Evolutionary conservation across 2,797 vertebrate genomes (phyloP).

Genomic region (Adrianichthys oophorus): DNA sequence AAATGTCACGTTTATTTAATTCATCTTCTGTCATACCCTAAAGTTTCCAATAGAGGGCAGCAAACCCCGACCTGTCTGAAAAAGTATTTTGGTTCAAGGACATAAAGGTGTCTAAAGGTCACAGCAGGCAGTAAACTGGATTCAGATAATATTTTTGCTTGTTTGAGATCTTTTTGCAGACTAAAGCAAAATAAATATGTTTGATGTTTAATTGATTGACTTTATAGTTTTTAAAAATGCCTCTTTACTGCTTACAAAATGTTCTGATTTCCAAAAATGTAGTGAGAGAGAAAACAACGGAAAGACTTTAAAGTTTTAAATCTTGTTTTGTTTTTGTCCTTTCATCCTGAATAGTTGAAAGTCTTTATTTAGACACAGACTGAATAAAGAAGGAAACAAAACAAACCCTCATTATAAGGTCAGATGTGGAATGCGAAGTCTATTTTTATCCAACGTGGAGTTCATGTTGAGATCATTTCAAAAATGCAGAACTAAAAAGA

Average conservation of each 20-base stretch:
- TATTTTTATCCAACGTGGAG: slow-evolving; percentile 49
- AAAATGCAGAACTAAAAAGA: slow-evolving; percentile 33
- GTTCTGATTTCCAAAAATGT: not conserved
- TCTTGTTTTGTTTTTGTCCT: not conserved
- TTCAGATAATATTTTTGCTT: too few relatives aligned
- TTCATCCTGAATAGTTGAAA: slow-evolving; percentile 3
- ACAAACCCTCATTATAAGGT: slow-evolving; percentile 15
- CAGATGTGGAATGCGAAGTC: slow-evolving; percentile 41
- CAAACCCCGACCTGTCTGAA: slow-evolving; percentile 33
- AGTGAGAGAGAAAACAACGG: not conserved
- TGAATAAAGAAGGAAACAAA: slow-evolving; percentile 13
- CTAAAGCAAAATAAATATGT: too few relatives aligned
- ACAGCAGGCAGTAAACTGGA: too few relatives aligned
- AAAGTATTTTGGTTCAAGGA: slow-evolving; percentile 49
- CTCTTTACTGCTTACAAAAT: not conserved
- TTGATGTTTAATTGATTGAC: too few relatives aligned
- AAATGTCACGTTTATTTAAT: not conserved
- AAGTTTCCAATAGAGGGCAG: slow-evolving; percentile 56
- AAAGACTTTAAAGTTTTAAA: slow-evolving; percentile 22
- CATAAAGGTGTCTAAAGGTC: slow-evolving; percentile 16
- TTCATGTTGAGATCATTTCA: slow-evolving; percentile 44
- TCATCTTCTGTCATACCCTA: slow-evolving; percentile 8
- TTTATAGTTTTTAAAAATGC: too few relatives aligned
- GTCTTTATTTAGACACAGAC: slow-evolving; percentile 53
- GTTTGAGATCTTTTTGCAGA: too few relatives aligned